Base-by-base conservation (phyloP, 1,140 invertebrate species). In the Ylistrum balloti region DNA sequence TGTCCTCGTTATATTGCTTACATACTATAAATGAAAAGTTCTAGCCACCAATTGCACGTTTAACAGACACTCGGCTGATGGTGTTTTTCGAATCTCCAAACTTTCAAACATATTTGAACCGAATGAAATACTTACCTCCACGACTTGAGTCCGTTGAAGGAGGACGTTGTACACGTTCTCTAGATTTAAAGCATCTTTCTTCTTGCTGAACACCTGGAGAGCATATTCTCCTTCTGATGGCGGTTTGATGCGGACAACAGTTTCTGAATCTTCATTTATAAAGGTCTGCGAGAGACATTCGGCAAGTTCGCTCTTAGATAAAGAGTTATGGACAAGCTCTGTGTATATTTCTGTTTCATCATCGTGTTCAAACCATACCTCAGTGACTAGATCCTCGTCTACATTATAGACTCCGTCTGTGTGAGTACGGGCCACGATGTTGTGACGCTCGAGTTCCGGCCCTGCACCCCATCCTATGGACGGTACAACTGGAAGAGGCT, bases 381-480 rank as follows among this genome's bases (percentile, higher is more conserved):
- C 22, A 32, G 74, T 90, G 20, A 88, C 32, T n/a, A 88, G 20
- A 34, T 85, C 87, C 22, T 90, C 45, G 38, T 91, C 91, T 20
- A 90, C 56, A n/a, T 33, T 86, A 13, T 74, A 33, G 10, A 88
- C 33, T n/a, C 91, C 91, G 56, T 35, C 35, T 34, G 33, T 88
- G 20, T 91, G 88, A 10, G 91, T 85, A 17, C 90, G 33, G 17
- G 89, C 38, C 35, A 35, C 32, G 28, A 91, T 88, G 10, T 74
- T 33, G 38, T 90, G 74, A 38, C 56, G 86, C 28, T 88, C 32
- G 15, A 91, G 38, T 9, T 86, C 85, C 20, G 85, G 33, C 41
- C 88, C 88, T 13, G 89, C 89, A 33, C 94, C 94, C 91, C 94
- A 95, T 2, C 94, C 94, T 33, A 93, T 93, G 0, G 33, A n/a